Base-by-base conservation (phyloP, 2,797 vertebrate genomes). In the Pangasius djambal region DNA sequence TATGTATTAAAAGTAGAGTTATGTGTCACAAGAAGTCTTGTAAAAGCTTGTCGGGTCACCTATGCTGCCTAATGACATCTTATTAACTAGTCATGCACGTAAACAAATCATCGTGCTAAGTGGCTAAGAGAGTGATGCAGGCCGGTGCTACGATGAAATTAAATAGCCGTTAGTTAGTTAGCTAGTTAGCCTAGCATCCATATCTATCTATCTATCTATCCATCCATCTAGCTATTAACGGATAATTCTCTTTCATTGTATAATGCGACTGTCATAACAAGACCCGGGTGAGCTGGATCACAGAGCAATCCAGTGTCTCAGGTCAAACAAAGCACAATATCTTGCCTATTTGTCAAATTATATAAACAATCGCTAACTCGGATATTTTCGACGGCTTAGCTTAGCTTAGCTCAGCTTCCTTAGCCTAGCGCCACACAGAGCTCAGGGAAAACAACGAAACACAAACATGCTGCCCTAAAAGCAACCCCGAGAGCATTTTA, bases 401-500 rank as follows among this genome's bases (percentile, higher is more conserved):
- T 6, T 44, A 28, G 28, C n/a, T 75, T 34, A 89, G 86, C 69
- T 89, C 55, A 77, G 85, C 85, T 75, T 83, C 57, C 86, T 81
- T 87, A 87, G 78, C 86, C 44, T 63, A 87, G 9, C 63, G 48
- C 31, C 40, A 44, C 63, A 50, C 74, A 83, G 28, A 18, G 22
- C 22, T 48, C 22, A 50, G 52, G 31, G 52, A 22, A 12, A 87
- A 25, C 90, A 91, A 40, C 88, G 61, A 70, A 79, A 50, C 85
- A 85, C 18, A 77, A 52, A 61, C 28, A 89, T 86, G 82, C 87
- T 88, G 83, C 63, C 82, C 75, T 87, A 88, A 67, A 67, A 16
- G 5, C 18, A 67, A 25, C 63, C 9, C 28, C 28, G n/a, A 69
- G 12, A 57, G 28, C 67, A 75, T 22, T 72, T 44, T 28, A 85